Percentiles rank a stretch among this genome's conserved stretches.
These are phyloP conservation scores for Cheilinus undulatus DNA, from an alignment of 2,113 vertebrate genomes.

Conservation along the genomic window DNA sequence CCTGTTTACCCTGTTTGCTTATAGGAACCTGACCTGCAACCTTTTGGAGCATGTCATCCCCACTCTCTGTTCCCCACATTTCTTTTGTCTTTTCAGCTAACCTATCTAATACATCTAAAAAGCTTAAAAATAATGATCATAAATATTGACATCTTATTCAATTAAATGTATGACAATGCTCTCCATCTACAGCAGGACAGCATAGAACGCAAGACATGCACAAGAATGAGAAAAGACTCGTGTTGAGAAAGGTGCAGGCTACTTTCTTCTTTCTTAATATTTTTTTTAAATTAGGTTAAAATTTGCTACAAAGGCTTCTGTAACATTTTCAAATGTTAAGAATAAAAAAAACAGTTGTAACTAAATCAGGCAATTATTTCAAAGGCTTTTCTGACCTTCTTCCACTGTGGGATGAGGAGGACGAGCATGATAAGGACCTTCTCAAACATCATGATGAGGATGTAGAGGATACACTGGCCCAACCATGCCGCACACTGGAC, in stretches of 20 bases:
- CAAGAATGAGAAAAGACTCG: background rate
- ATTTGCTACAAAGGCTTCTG: too few relatives aligned
- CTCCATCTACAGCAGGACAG: background rate
- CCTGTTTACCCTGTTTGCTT: too few relatives aligned
- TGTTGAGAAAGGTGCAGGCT: background rate
- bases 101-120: too few relatives aligned
- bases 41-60: too few relatives aligned
- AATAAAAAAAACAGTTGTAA: background rate
- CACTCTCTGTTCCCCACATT: too few relatives aligned
- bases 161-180: background rate
- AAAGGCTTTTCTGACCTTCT: conserved; percentile 86
- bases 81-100: too few relatives aligned
- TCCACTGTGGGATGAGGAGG: conserved; percentile 96
- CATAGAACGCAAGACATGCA: background rate
- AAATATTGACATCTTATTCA: too few relatives aligned
- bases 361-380: background rate
- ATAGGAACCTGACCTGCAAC: too few relatives aligned
- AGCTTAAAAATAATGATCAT: too few relatives aligned
- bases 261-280: background rate
- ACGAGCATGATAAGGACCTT: conserved; percentile 96
- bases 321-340: background rate
- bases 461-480: conserved; percentile 96
- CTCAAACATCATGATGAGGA: conserved; percentile 98
- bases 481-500: conserved; percentile 94
- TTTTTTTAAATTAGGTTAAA: too few relatives aligned